A percentile compares a stretch with the other conserved stretches of the same genome.
Conservation (phyloP, 2,113 vertebrate genomes). For the Xenopus tropicalis region DNA sequence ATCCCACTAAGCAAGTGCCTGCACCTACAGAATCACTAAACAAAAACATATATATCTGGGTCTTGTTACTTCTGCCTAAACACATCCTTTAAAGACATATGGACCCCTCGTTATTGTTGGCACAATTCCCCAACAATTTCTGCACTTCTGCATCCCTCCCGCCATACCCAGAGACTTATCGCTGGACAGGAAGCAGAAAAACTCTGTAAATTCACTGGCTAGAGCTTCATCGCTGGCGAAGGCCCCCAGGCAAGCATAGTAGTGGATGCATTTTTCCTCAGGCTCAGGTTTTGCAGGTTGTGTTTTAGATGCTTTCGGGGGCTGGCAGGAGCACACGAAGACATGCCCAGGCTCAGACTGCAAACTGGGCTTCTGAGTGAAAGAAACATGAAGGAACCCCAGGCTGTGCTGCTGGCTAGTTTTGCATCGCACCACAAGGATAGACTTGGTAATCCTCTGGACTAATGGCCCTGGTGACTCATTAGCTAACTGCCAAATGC, state of each 20-base stretch:
- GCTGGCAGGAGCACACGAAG: slow-evolving; percentile 70
- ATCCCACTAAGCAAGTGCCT: too few species aligned
- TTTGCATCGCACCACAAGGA: slow-evolving; percentile 83
- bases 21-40: too few species aligned
- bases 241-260: slow-evolving; percentile 87
- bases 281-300: slow-evolving; percentile 36
- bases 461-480: slow-evolving; percentile 84
- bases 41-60: too few species aligned
- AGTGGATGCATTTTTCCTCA: slow-evolving; percentile 75
- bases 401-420: slow-evolving; percentile 70
- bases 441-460: slow-evolving; percentile 70
- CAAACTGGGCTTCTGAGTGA: slow-evolving; percentile 55
- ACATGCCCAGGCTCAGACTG: slow-evolving; percentile 53
- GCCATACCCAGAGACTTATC: slow-evolving; percentile 58
- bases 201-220: slow-evolving; percentile 77
- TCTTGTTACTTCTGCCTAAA: too few species aligned
- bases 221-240: slow-evolving; percentile 84
- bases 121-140: too few species aligned
- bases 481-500: slow-evolving; percentile 80
- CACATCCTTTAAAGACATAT: too few species aligned
- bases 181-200: slow-evolving; percentile 65
- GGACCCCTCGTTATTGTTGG: too few species aligned
- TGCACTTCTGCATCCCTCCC: too few species aligned
- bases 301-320: slow-evolving; percentile 48
- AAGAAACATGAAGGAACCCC: slow-evolving; percentile 82